Percentiles rank a stretch among this genome's conserved stretches.
phyloP scores from a whole-genome alignment of 1,140 invertebrate genomes.

The Camponotus pennsylvanicus region DNA sequence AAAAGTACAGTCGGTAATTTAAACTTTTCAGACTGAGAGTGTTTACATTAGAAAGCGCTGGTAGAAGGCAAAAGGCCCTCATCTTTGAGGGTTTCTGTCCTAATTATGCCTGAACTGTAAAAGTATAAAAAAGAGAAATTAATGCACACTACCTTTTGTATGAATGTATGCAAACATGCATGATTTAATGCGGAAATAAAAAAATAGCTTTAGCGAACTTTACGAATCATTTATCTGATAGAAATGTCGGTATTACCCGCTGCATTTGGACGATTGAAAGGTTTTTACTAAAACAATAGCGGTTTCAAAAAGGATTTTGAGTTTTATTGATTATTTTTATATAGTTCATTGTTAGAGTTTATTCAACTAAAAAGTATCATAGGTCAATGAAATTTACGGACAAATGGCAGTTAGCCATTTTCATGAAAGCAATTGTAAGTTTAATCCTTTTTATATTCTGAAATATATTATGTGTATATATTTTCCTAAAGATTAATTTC shows the following conservation, averaged over 20 bases:
- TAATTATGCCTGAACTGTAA: not conserved
- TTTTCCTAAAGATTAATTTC: not conserved
- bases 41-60: constrained; percentile 28
- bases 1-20: constrained; percentile 56
- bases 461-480: not conserved
- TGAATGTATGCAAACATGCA: not conserved
- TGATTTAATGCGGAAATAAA: constrained; percentile 23
- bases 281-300: constrained; percentile 35
- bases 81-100: not conserved
- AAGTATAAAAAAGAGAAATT: not conserved
- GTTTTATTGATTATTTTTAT: constrained; percentile 36
- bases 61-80: not conserved
- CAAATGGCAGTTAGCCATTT: not conserved
- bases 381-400: constrained; percentile 21
- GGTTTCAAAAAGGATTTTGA: constrained; percentile 36
- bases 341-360: constrained; percentile 35
- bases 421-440: not conserved
- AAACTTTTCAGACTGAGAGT: constrained; percentile 55
- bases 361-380: constrained; percentile 33
- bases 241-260: constrained; percentile 5
- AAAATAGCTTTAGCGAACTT: constrained; percentile 12
- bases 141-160: not conserved
- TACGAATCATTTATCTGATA: constrained; percentile 40
- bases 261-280: constrained; percentile 25
- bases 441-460: not conserved